Percentiles rank a stretch among this genome's conserved stretches.
Evolutionary conservation across 2,113 vertebrate genomes (phyloP).

Genomic region (Halichoerus grypus): DNA sequence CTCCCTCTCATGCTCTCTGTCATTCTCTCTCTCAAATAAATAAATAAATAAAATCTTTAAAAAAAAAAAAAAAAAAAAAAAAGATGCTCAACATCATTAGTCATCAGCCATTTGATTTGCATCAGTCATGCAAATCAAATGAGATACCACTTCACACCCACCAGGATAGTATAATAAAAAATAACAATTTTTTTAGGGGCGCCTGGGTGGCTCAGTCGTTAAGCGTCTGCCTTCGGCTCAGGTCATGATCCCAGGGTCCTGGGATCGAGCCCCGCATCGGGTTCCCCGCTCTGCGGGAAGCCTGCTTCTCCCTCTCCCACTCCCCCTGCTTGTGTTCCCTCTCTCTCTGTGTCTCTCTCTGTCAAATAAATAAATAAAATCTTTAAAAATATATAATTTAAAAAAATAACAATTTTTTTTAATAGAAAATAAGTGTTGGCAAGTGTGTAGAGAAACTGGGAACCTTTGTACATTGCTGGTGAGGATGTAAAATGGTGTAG

Average conservation of each 20-base stretch:
- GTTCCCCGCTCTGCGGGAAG: too few species aligned
- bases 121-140: background rate
- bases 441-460: background rate
- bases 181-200: background rate
- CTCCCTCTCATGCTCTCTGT: too few species aligned
- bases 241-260: too few species aligned
- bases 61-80: constrained; percentile 44
- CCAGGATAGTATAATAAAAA: background rate
- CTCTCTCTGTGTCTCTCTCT: too few species aligned
- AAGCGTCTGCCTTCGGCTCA: too few species aligned
- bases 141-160: background rate
- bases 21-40: too few species aligned
- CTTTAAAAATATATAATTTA: background rate
- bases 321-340: too few species aligned
- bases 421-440: background rate
- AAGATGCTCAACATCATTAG: background rate
- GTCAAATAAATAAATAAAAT: too few species aligned
- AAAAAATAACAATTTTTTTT: background rate
- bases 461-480: background rate
- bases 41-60: too few species aligned
- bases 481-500: background rate
- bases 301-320: too few species aligned
- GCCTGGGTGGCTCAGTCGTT: too few species aligned
- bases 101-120: background rate
- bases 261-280: too few species aligned